Percentiles rank a stretch among this genome's conserved stretches.
These are phyloP conservation scores for Xerus rutilus DNA, from an alignment of 2,797 vertebrate species.

Conservation along the genomic window DNA sequence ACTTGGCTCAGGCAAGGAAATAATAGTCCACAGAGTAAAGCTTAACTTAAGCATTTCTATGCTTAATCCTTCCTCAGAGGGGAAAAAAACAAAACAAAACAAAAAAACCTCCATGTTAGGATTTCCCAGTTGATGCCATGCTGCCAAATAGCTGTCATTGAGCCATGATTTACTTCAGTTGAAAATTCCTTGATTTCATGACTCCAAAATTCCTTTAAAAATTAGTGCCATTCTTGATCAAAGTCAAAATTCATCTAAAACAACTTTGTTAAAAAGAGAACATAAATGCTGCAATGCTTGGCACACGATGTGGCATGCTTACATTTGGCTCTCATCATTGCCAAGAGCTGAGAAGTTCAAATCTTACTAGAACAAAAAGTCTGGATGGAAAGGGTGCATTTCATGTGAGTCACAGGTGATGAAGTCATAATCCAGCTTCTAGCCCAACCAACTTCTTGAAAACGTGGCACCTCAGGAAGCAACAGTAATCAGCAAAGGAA, in stretches of 20 bases:
- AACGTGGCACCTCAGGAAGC: not conserved
- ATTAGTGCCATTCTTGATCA: not conserved
- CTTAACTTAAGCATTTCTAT: not conserved
- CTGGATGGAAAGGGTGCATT: not conserved
- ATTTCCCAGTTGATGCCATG: not conserved
- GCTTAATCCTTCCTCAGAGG: not conserved
- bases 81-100: not conserved
- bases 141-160: not conserved
- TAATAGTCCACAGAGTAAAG: not conserved
- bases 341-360: conserved; percentile 3
- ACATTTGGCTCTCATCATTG: not conserved
- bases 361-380: not conserved
- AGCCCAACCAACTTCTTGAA: not conserved
- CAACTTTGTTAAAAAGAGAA: conserved; percentile 7
- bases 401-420: conserved; percentile 26
- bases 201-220: not conserved
- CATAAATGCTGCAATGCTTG: not conserved
- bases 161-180: not conserved
- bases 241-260: conserved; percentile 44
- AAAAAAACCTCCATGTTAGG: not conserved
- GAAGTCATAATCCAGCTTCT: not conserved
- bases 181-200: conserved; percentile 39
- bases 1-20: not conserved
- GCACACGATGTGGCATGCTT: not conserved
- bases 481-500: not conserved